These are phyloP conservation scores for Pelagia noctiluca DNA, from an alignment of 30 jellyfish, hydroid and myxozoan species.

Conservation along the genomic window DNA sequence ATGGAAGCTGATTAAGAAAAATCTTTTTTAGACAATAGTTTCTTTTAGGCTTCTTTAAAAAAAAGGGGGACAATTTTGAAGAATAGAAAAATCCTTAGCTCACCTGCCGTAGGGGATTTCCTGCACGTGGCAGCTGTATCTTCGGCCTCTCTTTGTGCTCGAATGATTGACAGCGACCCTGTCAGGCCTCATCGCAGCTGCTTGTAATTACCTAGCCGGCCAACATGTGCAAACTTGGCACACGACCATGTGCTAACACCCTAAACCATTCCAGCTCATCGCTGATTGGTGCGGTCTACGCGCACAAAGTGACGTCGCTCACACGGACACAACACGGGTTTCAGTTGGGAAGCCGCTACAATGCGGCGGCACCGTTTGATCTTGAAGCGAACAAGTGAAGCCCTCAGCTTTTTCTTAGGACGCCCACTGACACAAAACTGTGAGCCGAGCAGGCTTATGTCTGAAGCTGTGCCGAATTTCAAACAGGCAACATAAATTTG, in stretches of 20 bases:
- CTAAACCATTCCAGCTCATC: slow-evolving; percentile 66
- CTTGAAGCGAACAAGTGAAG: slow-evolving; percentile 79
- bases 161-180: slow-evolving; percentile 88
- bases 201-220: slow-evolving; percentile 92
- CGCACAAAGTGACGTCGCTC: slow-evolving; percentile 93
- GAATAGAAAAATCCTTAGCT: no score
- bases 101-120: no score
- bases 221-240: slow-evolving; percentile 96
- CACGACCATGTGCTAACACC: slow-evolving; percentile 97
- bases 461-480: slow-evolving; percentile 26
- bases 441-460: slow-evolving; percentile 16
- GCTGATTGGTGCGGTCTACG: slow-evolving; percentile 91
- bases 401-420: slow-evolving; percentile 69
- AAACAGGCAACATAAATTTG: not conserved
- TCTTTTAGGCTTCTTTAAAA: no score
- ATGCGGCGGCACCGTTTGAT: slow-evolving; percentile 94
- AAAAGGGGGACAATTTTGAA: no score
- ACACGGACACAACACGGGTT: no score
- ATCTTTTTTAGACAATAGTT: no score
- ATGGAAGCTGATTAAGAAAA: no score
- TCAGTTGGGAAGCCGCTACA: slow-evolving; percentile 93
- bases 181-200: slow-evolving; percentile 94
- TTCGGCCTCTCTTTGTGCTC: slow-evolving; percentile 80
- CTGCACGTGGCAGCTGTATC: no score
- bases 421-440: slow-evolving; percentile 50